These are phyloP conservation scores for Chrosomus eos DNA, from an alignment of 2,797 vertebrate genomes.

Conservation along the genomic window DNA sequence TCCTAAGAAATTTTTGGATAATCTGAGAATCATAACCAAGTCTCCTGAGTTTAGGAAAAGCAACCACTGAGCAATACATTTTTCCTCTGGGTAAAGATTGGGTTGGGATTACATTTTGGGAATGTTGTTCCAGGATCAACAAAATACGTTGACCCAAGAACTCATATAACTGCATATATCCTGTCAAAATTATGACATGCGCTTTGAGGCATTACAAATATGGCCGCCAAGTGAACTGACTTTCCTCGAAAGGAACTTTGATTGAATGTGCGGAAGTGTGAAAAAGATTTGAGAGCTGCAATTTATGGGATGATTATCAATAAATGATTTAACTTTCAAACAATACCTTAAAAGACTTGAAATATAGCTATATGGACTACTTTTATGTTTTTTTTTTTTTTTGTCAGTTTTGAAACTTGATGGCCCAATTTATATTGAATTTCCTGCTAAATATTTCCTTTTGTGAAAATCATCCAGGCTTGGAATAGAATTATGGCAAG, in stretches of 20 bases:
- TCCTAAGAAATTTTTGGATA: no score
- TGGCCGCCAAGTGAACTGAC: neutral
- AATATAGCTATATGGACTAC: neutral
- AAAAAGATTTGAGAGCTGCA: neutral
- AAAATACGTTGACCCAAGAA: no score
- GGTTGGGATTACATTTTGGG: no score
- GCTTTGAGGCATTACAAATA: neutral
- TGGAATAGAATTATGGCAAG: neutral
- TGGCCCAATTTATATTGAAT: no score
- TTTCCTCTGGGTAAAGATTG: no score
- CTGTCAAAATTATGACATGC: no score
- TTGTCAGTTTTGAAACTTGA: neutral
- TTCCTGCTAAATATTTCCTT: neutral
- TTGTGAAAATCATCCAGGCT: neutral
- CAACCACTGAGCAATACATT: no score
- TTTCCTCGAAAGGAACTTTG: neutral
- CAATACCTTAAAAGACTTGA: neutral
- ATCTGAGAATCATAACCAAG: no score
- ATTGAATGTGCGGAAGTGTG: neutral
- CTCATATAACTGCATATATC: no score
- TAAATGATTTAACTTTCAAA: neutral
- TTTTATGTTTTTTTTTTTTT: neutral
- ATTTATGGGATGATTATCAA: neutral
- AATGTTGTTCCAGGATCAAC: no score
- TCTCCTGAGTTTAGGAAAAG: no score